Percentiles rank a stretch among this genome's conserved stretches.
phyloP scores from a whole-genome alignment of 2,113 vertebrate genomes.

The Phycodurus eques region DNA sequence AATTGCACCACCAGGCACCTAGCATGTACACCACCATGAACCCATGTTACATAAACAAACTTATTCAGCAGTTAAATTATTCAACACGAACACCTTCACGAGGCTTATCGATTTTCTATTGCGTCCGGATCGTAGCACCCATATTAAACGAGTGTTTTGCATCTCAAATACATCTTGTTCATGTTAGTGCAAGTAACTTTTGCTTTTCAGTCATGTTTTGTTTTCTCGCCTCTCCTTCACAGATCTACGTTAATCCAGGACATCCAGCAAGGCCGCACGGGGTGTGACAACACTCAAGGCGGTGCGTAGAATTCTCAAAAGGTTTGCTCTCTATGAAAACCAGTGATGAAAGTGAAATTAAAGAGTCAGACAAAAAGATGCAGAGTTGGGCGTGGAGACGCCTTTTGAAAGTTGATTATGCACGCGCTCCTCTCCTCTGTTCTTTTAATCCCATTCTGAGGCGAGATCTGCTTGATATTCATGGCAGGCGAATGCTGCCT shows the following conservation, averaged over 20 bases:
- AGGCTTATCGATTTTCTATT: too few species aligned
- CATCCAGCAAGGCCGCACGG: slow-evolving; percentile 80
- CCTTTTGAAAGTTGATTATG: slow-evolving; percentile 63
- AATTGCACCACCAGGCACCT: neutral
- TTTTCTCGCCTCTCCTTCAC: slow-evolving; percentile 21
- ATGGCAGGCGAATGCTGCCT: slow-evolving; percentile 50
- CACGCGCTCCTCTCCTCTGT: slow-evolving; percentile 39
- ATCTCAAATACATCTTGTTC: neutral
- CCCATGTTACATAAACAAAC: neutral
- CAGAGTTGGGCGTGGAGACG: slow-evolving; percentile 29
- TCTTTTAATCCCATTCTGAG: slow-evolving; percentile 64
- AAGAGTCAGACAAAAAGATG: slow-evolving; percentile 38
- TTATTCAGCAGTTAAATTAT: neutral
- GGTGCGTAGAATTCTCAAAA: slow-evolving; percentile 63
- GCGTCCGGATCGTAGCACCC: too few species aligned
- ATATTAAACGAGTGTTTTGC: too few species aligned
- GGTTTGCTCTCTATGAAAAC: slow-evolving; percentile 3
- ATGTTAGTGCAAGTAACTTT: neutral
- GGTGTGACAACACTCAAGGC: slow-evolving; percentile 76
- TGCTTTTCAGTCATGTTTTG: slow-evolving; percentile 14
- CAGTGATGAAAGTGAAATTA: slow-evolving; percentile 40
- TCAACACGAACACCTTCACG: neutral
- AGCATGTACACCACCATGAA: neutral
- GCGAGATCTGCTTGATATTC: slow-evolving; percentile 65
- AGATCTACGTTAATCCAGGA: slow-evolving; percentile 85